Evolutionary conservation across 2,113 vertebrate genomes (phyloP).

Genomic region (Leiothrix lutea): DNA sequence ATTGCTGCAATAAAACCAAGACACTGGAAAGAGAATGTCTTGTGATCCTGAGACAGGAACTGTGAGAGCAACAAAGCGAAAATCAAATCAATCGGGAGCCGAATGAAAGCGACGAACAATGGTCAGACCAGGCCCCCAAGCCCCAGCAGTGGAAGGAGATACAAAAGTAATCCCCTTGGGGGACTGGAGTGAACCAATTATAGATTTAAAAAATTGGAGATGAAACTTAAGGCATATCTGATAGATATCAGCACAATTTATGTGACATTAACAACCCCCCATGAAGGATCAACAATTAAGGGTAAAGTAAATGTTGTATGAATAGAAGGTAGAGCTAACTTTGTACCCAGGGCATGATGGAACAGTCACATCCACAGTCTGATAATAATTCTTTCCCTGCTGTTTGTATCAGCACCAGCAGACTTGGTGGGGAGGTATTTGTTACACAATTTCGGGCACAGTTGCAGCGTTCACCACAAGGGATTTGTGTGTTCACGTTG

Average conservation of each 20-base stretch:
- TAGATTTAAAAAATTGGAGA: not conserved
- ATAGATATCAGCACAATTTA: not conserved
- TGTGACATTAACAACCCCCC: not conserved
- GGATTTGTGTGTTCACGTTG: not conserved
- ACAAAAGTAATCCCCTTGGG: not conserved
- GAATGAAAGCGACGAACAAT: not conserved
- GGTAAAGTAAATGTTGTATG: not conserved
- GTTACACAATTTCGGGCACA: rapidly evolving
- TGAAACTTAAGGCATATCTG: not conserved
- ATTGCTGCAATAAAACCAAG: not conserved
- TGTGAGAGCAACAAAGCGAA: not conserved
- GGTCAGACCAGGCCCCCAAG: not conserved
- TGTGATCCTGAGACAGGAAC: not conserved
- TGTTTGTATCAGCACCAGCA: not conserved
- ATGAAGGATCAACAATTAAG: not conserved
- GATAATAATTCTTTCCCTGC: not conserved
- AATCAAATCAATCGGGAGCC: not conserved
- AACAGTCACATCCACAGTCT: not conserved
- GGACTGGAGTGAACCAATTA: not conserved
- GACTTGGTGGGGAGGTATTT: not conserved
- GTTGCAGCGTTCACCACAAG: not conserved
- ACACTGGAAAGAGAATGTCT: not conserved
- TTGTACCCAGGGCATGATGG: not conserved
- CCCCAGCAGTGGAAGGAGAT: not conserved
- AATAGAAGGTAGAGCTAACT: not conserved